Evolutionary conservation across 2,113 vertebrate genomes (phyloP).

Genomic region (Mola mola): DNA sequence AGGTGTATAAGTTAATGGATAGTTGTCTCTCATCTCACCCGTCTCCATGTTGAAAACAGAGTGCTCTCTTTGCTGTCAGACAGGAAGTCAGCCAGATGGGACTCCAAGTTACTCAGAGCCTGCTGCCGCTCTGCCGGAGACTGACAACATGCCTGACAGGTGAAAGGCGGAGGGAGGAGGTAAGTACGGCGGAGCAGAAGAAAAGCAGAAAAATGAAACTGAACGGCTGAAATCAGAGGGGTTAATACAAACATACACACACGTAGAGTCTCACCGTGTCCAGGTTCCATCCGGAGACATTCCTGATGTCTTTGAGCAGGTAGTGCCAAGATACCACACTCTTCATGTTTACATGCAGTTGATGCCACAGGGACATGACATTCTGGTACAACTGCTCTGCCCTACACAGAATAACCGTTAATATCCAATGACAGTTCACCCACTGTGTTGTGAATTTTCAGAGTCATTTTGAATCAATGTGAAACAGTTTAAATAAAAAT

Average conservation of each 20-base stretch:
- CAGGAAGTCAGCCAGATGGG: constrained; percentile 90
- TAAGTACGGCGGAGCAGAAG: not conserved
- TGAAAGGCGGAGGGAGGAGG: not conserved
- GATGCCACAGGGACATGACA: constrained; percentile 97
- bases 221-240: not conserved
- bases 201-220: not conserved
- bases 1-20: accelerated
- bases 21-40: constrained; percentile 81
- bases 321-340: constrained; percentile 97
- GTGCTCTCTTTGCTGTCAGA: constrained; percentile 90
- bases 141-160: constrained; percentile 84
- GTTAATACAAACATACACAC: not conserved
- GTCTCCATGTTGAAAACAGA: constrained; percentile 92
- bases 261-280: constrained; percentile 83
- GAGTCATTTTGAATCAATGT: too few relatives aligned
- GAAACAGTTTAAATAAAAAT: too few relatives aligned
- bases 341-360: constrained; percentile 96
- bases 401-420: too few relatives aligned
- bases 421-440: too few relatives aligned
- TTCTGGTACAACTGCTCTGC: constrained; percentile 97
- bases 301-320: constrained; percentile 88
- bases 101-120: constrained; percentile 86
- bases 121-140: constrained; percentile 87
- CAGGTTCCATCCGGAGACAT: constrained; percentile 89
- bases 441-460: too few relatives aligned